These are phyloP conservation scores for Emmelina monodactyla DNA, from an alignment of 2,888 invertebrate species.

Conservation along the genomic window DNA sequence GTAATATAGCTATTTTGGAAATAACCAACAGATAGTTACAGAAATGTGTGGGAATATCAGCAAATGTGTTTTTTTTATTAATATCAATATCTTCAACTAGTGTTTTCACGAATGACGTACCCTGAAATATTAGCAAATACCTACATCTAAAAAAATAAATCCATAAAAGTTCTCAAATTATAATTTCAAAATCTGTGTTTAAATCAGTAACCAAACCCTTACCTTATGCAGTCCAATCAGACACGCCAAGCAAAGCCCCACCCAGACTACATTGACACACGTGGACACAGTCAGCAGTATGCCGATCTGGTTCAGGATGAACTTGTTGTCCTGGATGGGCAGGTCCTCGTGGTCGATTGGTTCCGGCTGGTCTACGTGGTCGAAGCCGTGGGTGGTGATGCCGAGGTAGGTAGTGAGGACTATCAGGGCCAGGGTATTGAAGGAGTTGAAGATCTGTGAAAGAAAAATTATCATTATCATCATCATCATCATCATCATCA, in stretches of 20 bases:
- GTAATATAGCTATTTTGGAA: too few relatives aligned
- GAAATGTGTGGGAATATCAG: too few relatives aligned
- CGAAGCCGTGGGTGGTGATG: conserved; percentile 23
- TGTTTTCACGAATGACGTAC: too few relatives aligned
- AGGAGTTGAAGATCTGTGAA: conserved; percentile 22
- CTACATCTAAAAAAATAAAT: neutral
- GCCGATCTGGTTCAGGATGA: conserved; percentile 18
- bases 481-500: too few relatives aligned
- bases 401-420: conserved; percentile 20
- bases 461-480: too few relatives aligned
- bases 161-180: neutral
- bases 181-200: neutral
- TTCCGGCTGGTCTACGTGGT: conserved; percentile 22
- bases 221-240: conserved; percentile 32
- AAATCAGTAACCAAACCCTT: conserved; percentile 2
- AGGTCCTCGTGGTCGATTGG: conserved; percentile 3
- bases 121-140: too few relatives aligned
- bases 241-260: conserved; percentile 25
- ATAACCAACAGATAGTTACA: too few relatives aligned
- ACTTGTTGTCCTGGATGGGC: conserved; percentile 13
- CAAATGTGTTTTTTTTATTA: too few relatives aligned
- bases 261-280: conserved; percentile 22
- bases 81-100: too few relatives aligned
- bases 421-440: conserved; percentile 21
- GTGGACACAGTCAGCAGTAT: conserved; percentile 20